Evolutionary conservation across 2,797 vertebrate genomes (phyloP).

Genomic region (Alectoris magna): DNA sequence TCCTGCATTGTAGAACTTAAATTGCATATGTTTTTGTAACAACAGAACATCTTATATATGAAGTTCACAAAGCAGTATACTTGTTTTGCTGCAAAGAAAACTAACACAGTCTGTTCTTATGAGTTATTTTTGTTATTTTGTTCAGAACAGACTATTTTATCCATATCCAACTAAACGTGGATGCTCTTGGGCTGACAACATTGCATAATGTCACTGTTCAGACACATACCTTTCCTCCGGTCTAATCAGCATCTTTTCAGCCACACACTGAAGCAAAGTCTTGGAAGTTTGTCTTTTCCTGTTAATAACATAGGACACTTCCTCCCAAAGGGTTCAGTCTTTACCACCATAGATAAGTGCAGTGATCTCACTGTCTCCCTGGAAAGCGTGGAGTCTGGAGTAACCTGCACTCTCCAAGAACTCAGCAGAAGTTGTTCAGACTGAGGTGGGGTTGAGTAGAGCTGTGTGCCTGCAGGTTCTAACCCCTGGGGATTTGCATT

Average conservation of each 20-base stretch:
- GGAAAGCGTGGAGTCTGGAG: neutral
- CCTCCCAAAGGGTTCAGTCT: neutral
- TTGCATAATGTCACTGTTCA: neutral
- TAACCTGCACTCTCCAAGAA: neutral
- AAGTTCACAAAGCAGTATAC: neutral
- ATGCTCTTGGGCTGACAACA: neutral
- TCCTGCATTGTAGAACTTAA: neutral
- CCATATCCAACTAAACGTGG: neutral
- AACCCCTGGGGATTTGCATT: neutral
- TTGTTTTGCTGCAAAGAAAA: constrained; percentile 3
- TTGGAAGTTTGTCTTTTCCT: neutral
- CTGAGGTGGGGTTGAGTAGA: neutral
- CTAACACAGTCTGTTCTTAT: neutral
- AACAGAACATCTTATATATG: neutral
- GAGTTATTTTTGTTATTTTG: neutral
- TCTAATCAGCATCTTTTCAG: neutral
- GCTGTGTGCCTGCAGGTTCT: neutral
- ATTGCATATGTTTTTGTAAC: neutral
- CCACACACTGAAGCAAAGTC: neutral
- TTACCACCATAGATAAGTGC: neutral
- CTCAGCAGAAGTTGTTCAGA: neutral
- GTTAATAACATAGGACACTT: neutral
- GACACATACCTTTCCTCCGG: neutral
- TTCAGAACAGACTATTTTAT: neutral
- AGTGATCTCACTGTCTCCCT: neutral